Percentiles rank a stretch among this genome's conserved stretches.
Evolutionary conservation across 2,888 invertebrate genomes (phyloP).

Genomic region (Norana najaformis): DNA sequence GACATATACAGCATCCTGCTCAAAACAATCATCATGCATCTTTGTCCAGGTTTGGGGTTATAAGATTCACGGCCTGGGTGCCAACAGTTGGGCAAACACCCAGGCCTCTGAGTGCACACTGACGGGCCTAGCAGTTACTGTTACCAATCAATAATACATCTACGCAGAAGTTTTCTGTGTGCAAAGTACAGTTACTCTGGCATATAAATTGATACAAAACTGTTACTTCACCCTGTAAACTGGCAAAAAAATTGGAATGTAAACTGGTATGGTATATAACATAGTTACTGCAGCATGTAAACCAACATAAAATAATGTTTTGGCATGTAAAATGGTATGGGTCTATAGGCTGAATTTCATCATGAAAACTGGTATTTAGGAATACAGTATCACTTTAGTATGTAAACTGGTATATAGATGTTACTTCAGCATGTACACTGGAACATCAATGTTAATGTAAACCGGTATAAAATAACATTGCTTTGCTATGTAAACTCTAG

Average conservation of each 20-base stretch:
- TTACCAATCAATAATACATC: not conserved
- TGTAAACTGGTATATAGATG: not conserved
- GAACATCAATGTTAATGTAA: no score
- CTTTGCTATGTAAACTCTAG: not conserved
- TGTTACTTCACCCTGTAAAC: not conserved
- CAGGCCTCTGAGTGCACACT: no score
- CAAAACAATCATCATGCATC: no score
- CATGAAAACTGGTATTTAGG: not conserved
- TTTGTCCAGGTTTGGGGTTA: no score
- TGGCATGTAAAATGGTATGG: not conserved
- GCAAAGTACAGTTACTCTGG: not conserved
- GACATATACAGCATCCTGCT: no score
- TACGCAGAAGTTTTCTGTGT: no score
- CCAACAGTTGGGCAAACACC: no score
- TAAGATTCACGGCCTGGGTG: no score
- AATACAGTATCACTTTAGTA: not conserved
- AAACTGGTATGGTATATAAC: no score
- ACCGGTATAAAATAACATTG: not conserved
- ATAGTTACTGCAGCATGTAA: not conserved
- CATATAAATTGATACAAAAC: not conserved
- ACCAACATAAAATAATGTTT: not conserved
- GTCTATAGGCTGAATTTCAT: not conserved
- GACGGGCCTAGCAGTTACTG: no score
- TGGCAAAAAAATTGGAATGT: no score
- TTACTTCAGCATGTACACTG: not conserved